phyloP scores from a whole-genome alignment of 2,797 vertebrate genomes.

The Dromococcyx pavoninus region DNA sequence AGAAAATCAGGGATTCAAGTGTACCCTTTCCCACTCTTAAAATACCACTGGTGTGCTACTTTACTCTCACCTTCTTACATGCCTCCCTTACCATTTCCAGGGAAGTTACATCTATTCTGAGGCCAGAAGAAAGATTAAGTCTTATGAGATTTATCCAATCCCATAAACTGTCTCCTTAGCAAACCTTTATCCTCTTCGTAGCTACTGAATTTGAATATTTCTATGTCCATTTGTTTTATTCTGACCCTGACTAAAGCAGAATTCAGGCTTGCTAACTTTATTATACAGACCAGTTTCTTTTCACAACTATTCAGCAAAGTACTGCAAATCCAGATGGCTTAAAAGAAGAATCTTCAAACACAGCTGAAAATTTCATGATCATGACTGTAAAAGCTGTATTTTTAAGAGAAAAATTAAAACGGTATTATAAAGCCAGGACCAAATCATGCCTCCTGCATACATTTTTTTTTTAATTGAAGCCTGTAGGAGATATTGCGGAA shows the following conservation, averaged over 20 bases:
- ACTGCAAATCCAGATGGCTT: neutral
- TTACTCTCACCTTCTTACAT: neutral
- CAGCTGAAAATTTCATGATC: neutral
- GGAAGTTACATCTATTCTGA: neutral
- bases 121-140: neutral
- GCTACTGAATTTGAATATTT: neutral
- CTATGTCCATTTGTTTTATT: neutral
- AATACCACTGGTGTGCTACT: neutral
- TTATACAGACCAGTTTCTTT: neutral
- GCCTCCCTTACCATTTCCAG: neutral
- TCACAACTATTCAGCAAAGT: neutral
- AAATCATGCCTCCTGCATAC: neutral
- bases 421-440: neutral
- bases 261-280: neutral
- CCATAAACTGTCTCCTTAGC: neutral
- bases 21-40: neutral
- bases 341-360: neutral
- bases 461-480: neutral
- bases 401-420: neutral
- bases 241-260: neutral
- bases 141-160: neutral
- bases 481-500: neutral
- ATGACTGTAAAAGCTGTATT: neutral
- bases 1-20: neutral
- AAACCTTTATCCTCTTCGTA: neutral